Evolutionary conservation across 2,113 vertebrate genomes (phyloP).

Genomic region (Hypanus sabinus): DNA sequence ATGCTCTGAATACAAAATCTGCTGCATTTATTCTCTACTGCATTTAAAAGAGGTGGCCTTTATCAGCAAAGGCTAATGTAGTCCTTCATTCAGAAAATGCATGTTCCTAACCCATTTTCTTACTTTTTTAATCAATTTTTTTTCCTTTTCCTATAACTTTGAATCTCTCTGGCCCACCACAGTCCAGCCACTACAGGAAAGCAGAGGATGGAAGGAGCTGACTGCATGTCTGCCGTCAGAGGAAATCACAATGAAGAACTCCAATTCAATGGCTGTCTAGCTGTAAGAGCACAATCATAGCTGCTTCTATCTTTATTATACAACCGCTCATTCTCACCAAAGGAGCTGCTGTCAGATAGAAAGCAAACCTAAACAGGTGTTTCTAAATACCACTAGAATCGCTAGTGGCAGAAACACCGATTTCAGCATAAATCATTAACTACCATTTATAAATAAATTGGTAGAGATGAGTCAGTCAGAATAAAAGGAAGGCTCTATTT

Average conservation of each 20-base stretch:
- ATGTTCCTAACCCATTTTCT: neutral
- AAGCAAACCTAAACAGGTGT: neutral
- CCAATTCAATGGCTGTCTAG: no score
- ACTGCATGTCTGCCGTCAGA: neutral
- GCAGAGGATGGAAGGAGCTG: neutral
- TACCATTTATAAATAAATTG: neutral
- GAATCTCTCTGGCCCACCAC: neutral
- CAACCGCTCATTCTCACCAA: neutral
- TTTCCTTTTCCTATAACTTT: neutral
- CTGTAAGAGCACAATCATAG: neutral
- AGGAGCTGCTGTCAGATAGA: neutral
- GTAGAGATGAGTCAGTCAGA: neutral
- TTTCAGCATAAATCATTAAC: neutral
- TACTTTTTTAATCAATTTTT: neutral
- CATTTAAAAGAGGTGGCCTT: neutral
- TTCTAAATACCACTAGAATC: neutral
- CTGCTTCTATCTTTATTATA: neutral
- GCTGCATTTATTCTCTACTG: neutral
- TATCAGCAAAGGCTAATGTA: neutral
- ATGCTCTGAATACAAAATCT: no score
- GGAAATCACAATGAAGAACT: neutral
- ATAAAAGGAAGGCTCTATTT: neutral
- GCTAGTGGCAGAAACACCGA: neutral
- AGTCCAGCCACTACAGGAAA: neutral
- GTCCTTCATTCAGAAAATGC: neutral